These are phyloP conservation scores for Xenops minutus DNA, from an alignment of 2,797 vertebrate species.

Conservation along the genomic window DNA sequence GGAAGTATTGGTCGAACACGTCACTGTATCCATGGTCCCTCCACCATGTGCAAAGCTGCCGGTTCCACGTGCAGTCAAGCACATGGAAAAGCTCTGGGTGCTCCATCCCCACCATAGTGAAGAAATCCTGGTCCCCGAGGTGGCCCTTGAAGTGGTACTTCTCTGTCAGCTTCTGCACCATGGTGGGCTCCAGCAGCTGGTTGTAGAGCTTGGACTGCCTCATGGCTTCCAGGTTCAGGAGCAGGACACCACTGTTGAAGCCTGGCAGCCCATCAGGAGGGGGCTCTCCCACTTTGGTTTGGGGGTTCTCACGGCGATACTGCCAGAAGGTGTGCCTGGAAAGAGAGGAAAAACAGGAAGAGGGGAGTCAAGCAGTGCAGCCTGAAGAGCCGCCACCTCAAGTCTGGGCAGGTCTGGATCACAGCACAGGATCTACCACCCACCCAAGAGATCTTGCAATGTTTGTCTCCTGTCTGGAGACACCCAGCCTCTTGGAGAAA, in stretches of 20 bases:
- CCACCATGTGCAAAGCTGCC: constrained; percentile 98
- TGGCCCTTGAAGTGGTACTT: constrained; percentile 94
- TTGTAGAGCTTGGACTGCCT: constrained; percentile 87
- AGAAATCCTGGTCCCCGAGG: constrained; percentile 98
- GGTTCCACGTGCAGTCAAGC: constrained; percentile 93
- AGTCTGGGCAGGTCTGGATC: not conserved
- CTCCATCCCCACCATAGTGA: constrained; percentile 97
- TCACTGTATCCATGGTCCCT: constrained; percentile 91
- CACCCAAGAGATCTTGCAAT: not conserved
- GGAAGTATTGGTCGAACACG: constrained; percentile 89
- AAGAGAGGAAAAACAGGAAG: not conserved
- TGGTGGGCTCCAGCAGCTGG: constrained; percentile 83
- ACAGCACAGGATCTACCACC: not conserved
- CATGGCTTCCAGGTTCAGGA: constrained; percentile 91
- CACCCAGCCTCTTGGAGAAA: not conserved
- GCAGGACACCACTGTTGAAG: constrained; percentile 95
- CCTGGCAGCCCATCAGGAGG: constrained; percentile 90
- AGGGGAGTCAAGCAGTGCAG: not conserved
- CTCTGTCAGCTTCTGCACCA: constrained; percentile 84
- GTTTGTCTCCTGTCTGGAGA: not conserved
- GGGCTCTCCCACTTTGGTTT: constrained; percentile 87
- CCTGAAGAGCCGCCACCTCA: not conserved
- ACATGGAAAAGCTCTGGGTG: constrained; percentile 89
- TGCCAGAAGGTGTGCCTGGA: constrained; percentile 96
- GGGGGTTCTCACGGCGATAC: constrained; percentile 92